Percentiles rank a stretch among this genome's conserved stretches.
phyloP scores from a whole-genome alignment of 1,140 invertebrate species.

The Holcopasites calliopsidis region DNA sequence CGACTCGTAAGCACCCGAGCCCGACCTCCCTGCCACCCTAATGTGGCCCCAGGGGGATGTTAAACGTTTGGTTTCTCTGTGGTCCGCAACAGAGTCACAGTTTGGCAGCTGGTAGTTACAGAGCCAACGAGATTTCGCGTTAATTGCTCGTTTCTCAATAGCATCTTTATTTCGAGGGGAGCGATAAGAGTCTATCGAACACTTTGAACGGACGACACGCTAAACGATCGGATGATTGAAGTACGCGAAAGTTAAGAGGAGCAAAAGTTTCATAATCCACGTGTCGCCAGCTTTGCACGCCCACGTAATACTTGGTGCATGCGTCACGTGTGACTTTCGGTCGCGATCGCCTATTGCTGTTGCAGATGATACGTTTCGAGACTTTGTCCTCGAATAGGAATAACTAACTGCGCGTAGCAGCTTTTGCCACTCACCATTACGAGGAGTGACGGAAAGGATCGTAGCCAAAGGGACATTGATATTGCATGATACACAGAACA shows the following conservation, averaged over 20 bases:
- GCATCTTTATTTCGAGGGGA: background rate
- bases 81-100: conserved; percentile 36
- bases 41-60: conserved; percentile 55
- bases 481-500: background rate
- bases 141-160: conserved; percentile 7
- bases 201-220: background rate
- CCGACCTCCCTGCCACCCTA: conserved; percentile 42
- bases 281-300: conserved; percentile 29
- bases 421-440: background rate
- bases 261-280: conserved; percentile 44
- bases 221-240: background rate
- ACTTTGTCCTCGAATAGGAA: conserved; percentile 18
- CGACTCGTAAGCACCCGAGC: background rate
- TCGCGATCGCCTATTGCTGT: conserved; percentile 21
- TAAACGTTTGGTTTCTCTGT: conserved; percentile 37
- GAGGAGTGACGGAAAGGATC: background rate
- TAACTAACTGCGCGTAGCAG: background rate
- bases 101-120: background rate
- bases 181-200: background rate
- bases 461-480: background rate
- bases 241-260: background rate
- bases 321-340: conserved; percentile 34
- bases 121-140: background rate
- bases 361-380: conserved; percentile 37
- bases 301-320: conserved; percentile 34